Evolutionary conservation across 2,888 invertebrate genomes (phyloP).

Genomic region (Patella ulyssiponensis): DNA sequence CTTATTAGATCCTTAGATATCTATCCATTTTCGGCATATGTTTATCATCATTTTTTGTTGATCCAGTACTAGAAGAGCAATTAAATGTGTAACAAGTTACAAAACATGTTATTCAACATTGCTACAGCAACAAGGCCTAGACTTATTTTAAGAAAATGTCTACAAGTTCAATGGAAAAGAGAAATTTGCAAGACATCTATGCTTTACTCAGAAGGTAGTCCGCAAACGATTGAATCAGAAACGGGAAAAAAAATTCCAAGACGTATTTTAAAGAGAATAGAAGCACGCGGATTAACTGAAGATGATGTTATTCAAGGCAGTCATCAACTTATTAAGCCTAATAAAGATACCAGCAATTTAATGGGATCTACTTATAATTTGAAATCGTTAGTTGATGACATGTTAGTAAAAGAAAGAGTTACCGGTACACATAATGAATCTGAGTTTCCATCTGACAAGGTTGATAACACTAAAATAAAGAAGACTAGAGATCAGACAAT

Average conservation of each 20-base stretch:
- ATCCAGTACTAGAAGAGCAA: too few species aligned
- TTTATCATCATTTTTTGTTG: too few species aligned
- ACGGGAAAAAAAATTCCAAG: conserved; percentile 12
- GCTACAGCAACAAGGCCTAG: too few species aligned
- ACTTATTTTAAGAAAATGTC: too few species aligned
- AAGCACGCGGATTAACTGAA: conserved; percentile 6
- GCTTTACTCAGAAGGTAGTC: too few species aligned
- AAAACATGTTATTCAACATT: too few species aligned
- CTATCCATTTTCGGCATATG: too few species aligned
- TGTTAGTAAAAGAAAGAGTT: conserved; percentile 30
- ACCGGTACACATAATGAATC: conserved; percentile 33
- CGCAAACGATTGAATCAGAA: neutral
- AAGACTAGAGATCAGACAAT: conserved; percentile 48
- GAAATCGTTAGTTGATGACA: conserved; percentile 28
- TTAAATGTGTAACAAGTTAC: too few species aligned
- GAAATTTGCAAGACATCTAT: too few species aligned
- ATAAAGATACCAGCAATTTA: neutral
- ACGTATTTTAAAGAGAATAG: conserved; percentile 15
- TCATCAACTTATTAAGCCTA: neutral
- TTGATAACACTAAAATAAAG: conserved; percentile 17
- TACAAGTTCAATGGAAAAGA: too few species aligned
- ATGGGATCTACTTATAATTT: conserved; percentile 22
- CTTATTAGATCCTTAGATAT: too few species aligned
- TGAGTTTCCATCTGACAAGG: conserved; percentile 58
- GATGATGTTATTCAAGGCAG: neutral